phyloP scores from a whole-genome alignment of 2,888 invertebrate genomes.

The Drosophila bunnanda region DNA sequence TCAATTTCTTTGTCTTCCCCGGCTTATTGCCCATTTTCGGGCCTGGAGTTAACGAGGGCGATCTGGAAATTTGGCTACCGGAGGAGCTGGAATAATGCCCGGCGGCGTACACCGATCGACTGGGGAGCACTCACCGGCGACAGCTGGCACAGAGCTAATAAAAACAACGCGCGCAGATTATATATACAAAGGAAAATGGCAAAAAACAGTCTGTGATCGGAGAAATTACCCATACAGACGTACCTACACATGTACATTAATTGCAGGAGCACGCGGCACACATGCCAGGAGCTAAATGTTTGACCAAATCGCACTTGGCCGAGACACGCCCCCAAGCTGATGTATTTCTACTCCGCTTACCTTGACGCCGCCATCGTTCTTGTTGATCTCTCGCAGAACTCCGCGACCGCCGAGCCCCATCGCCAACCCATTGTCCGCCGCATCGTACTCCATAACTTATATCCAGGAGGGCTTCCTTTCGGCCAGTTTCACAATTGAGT shows the following conservation, averaged over 20 bases:
- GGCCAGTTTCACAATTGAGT: constrained; percentile 1
- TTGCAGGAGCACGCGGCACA: constrained; percentile 1
- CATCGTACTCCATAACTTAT: constrained; percentile 52
- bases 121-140: constrained; percentile 33
- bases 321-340: constrained; percentile 35
- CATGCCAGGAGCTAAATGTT: constrained; percentile 53
- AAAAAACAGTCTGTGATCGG: constrained; percentile 44
- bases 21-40: constrained; percentile 65
- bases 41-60: not conserved
- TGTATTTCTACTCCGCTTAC: constrained; percentile 53
- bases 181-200: constrained; percentile 27
- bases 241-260: not conserved
- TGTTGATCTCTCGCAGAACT: constrained; percentile 73
- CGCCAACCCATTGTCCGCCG: constrained; percentile 22
- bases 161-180: constrained; percentile 37
- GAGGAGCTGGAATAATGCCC: constrained; percentile 49
- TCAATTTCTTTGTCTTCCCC: constrained; percentile 50
- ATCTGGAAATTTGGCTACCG: constrained; percentile 11
- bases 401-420: constrained; percentile 52
- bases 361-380: constrained; percentile 68
- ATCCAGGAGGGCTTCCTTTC: constrained; percentile 1
- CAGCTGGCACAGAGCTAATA: constrained; percentile 37
- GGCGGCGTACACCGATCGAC: constrained; percentile 65
- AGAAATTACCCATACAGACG: not conserved
- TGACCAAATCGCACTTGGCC: constrained; percentile 26